Conservation (phyloP, 2,888 invertebrate genomes). For the Podotricha telesiphe region DNA sequence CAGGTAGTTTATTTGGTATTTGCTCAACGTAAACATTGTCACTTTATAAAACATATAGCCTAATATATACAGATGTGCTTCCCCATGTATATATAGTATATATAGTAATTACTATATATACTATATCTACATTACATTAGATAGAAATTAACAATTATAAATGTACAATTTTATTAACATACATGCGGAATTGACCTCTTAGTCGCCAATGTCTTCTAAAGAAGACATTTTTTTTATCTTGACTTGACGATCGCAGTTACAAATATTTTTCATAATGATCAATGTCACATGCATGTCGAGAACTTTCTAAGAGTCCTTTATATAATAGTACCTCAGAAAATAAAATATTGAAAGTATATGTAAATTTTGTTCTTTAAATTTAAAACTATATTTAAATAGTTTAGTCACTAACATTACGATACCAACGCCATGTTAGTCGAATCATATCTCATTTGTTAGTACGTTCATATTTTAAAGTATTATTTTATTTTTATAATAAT, state of each 20-base stretch:
- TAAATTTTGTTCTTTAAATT: constrained; percentile 2
- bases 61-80: constrained; percentile 62
- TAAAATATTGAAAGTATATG: not conserved
- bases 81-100: too few relatives aligned
- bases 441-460: not conserved
- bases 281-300: too few relatives aligned
- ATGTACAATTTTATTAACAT: constrained; percentile 9
- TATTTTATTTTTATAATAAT: too few relatives aligned
- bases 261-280: too few relatives aligned
- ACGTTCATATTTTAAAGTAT: not conserved
- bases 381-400: constrained; percentile 4
- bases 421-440: not conserved
- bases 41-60: constrained; percentile 29
- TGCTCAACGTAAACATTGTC: constrained; percentile 66
- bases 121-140: constrained; percentile 42
- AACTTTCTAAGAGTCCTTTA: too few relatives aligned
- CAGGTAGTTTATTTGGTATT: constrained; percentile 61
- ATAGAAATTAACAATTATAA: constrained; percentile 49
- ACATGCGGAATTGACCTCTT: not conserved
- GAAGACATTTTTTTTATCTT: not conserved
- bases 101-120: too few relatives aligned
- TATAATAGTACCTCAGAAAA: not conserved
- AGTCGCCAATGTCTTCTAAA: not conserved
- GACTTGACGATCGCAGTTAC: too few relatives aligned
- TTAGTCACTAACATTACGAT: not conserved